Evolutionary conservation across 2,113 vertebrate species (phyloP).

Genomic region (Salvelinus fontinalis): DNA sequence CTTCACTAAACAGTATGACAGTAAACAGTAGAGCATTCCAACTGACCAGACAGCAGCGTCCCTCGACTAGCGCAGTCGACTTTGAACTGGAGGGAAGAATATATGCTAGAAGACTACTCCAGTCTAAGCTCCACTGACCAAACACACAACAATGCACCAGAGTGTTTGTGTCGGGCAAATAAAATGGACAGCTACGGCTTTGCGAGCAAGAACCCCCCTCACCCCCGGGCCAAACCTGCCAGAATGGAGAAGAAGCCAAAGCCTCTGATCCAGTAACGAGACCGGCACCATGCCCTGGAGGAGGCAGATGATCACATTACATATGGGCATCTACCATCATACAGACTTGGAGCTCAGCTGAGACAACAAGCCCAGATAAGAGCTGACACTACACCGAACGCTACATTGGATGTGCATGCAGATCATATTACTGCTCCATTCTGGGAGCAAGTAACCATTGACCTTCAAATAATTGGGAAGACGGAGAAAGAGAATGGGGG

Average conservation of each 20-base stretch:
- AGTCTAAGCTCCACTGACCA: not conserved
- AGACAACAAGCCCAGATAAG: constrained; percentile 50
- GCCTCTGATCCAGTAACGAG: constrained; percentile 38
- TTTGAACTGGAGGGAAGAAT: too few relatives aligned
- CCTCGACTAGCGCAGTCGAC: too few relatives aligned
- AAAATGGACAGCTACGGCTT: constrained; percentile 46
- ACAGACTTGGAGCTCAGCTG: constrained; percentile 43
- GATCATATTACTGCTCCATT: constrained; percentile 47
- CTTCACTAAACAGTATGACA: too few relatives aligned
- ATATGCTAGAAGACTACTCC: too few relatives aligned
- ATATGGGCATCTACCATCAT: constrained; percentile 54
- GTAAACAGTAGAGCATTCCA: too few relatives aligned
- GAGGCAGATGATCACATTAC: constrained; percentile 51
- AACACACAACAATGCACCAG: constrained; percentile 32
- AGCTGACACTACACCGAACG: constrained; percentile 48
- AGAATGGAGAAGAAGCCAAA: constrained; percentile 15
- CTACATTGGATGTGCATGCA: constrained; percentile 39
- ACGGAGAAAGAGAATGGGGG: not conserved
- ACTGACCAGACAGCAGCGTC: too few relatives aligned
- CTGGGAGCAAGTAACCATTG: constrained; percentile 38
- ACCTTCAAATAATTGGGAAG: constrained; percentile 46
- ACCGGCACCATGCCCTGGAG: constrained; percentile 42
- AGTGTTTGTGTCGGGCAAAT: constrained; percentile 33
- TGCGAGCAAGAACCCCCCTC: constrained; percentile 26
- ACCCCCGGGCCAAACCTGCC: constrained; percentile 30